Conservation (phyloP, 37 sponge, comb jelly and placozoan species). For the Cliona cf. orientalis region DNA sequence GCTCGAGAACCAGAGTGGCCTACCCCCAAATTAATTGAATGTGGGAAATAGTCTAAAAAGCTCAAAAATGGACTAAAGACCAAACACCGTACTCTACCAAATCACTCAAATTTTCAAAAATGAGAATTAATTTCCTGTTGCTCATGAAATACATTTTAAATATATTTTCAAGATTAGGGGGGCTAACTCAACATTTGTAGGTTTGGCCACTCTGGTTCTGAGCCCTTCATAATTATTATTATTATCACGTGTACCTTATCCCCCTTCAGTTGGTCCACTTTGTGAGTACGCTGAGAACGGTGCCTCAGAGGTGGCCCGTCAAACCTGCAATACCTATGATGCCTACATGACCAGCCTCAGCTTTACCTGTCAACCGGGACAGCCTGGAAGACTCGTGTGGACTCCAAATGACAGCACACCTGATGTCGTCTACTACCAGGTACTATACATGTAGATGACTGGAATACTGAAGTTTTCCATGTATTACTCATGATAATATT, state of each 20-base stretch:
- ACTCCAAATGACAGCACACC: slow-evolving; percentile 67
- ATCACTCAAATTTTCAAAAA: too few species aligned
- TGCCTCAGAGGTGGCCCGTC: background rate
- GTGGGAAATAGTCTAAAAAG: too few species aligned
- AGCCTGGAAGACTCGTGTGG: slow-evolving; percentile 52
- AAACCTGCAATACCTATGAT: background rate
- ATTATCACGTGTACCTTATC: background rate
- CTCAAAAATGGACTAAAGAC: too few species aligned
- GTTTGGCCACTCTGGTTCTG: too few species aligned
- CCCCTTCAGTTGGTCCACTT: slow-evolving; percentile 11
- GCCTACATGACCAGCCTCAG: slow-evolving; percentile 21
- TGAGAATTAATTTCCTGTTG: background rate
- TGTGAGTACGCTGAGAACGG: slow-evolving; percentile 11
- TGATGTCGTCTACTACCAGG: slow-evolving; percentile 68
- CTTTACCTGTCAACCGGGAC: background rate
- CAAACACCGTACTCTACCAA: too few species aligned
- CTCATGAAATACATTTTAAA: too few species aligned
- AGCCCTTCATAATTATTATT: background rate
- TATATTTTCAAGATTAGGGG: too few species aligned
- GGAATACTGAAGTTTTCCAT: background rate
- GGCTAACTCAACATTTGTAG: too few species aligned
- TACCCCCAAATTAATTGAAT: too few species aligned
- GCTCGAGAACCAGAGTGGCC: too few species aligned
- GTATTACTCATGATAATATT: background rate
- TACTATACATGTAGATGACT: background rate